Evolutionary conservation across 2,888 invertebrate species (phyloP).

Genomic region (Lasiommata megera): DNA sequence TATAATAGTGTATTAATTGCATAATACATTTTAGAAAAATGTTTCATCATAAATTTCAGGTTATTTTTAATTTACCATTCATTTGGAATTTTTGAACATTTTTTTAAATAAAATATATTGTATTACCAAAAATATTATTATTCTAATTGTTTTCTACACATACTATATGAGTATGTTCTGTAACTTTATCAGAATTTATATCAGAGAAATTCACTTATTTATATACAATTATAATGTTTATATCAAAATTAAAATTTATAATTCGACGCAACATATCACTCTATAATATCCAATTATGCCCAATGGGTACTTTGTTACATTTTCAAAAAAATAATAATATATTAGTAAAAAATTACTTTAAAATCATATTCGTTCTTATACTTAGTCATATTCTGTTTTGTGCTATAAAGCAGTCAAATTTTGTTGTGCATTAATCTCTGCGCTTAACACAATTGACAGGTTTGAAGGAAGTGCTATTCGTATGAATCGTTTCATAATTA

Average conservation of each 20-base stretch:
- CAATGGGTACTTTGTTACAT: conserved; percentile 19
- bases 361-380: conserved; percentile 10
- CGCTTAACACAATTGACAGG: too few relatives aligned
- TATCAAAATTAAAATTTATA: conserved; percentile 15
- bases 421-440: too few relatives aligned
- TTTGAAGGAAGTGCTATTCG: too few relatives aligned
- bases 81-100: too few relatives aligned
- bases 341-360: conserved; percentile 7
- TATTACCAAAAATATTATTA: neutral
- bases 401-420: too few relatives aligned
- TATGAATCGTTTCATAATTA: too few relatives aligned
- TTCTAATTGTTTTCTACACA: neutral
- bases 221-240: neutral
- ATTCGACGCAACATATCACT: conserved; percentile 30
- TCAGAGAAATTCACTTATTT: conserved; percentile 2
- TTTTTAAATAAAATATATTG: neutral
- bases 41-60: too few relatives aligned
- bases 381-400: conserved; percentile 10
- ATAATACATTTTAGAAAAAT: too few relatives aligned
- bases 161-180: neutral
- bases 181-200: neutral
- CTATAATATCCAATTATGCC: conserved; percentile 29
- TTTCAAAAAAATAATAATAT: conserved; percentile 13
- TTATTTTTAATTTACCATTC: too few relatives aligned
- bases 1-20: neutral